Conservation (phyloP, 1,140 invertebrate genomes). For the Frieseomelitta varia region DNA sequence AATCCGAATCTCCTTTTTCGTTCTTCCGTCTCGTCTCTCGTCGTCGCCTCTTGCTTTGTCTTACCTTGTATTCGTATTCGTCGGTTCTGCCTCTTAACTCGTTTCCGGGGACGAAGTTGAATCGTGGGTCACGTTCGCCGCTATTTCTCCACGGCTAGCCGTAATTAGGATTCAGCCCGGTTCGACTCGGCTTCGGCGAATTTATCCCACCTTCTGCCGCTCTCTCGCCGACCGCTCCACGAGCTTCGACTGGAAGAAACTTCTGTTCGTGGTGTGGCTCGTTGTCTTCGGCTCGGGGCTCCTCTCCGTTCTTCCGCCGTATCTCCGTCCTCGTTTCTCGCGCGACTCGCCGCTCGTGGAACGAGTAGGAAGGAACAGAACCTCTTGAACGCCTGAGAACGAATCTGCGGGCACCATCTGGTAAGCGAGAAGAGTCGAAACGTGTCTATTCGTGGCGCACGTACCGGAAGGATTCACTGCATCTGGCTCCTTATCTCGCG, state of each 20-base stretch:
- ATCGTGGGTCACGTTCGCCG: conserved; percentile 60
- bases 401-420: conserved; percentile 47
- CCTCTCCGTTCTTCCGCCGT: too few relatives aligned
- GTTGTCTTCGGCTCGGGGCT: too few relatives aligned
- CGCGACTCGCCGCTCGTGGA: background rate
- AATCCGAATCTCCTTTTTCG: conserved; percentile 15
- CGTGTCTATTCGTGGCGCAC: conserved; percentile 71
- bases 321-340: background rate
- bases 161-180: conserved; percentile 66
- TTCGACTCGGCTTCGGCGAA: conserved; percentile 56
- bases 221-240: conserved; percentile 2
- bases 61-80: too few relatives aligned
- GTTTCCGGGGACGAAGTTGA: conserved; percentile 45
- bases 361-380: background rate
- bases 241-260: conserved; percentile 37
- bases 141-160: conserved; percentile 52
- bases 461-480: conserved; percentile 60
- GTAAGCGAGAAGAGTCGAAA: conserved; percentile 62
- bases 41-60: background rate
- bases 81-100: conserved; percentile 45
- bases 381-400: conserved; percentile 31
- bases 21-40: background rate
- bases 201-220: conserved; percentile 59
- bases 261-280: conserved; percentile 10
- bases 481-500: conserved; percentile 58